Conservation (phyloP, 2,888 invertebrate genomes). For the Orchesella flavescens region DNA sequence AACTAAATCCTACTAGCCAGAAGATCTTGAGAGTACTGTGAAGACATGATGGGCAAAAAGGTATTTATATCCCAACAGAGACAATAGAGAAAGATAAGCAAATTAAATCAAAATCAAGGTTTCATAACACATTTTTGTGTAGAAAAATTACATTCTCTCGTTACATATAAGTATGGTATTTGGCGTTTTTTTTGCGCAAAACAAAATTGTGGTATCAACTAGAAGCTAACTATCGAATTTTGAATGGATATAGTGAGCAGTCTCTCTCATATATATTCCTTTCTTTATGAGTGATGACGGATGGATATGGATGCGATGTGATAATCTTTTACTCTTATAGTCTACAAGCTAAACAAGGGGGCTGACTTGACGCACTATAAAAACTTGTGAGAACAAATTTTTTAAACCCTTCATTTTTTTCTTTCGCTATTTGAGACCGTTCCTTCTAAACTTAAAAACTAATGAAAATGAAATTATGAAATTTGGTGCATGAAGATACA, state of each 20-base stretch:
- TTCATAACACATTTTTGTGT: conserved; percentile 34
- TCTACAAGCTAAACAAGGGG: background rate
- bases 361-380: background rate
- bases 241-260: background rate
- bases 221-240: background rate
- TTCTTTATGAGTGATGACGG: conserved; percentile 1
- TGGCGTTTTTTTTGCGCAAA: background rate
- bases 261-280: background rate
- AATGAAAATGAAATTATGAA: conserved; percentile 28
- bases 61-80: conserved; percentile 16
- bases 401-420: conserved; percentile 30
- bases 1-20: background rate
- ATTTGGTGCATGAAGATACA: conserved; percentile 41
- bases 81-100: conserved; percentile 15
- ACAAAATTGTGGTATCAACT: background rate
- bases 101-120: conserved; percentile 56
- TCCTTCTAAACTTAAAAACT: background rate
- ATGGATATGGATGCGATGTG: background rate
- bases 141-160: conserved; percentile 17
- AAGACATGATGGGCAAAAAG: background rate
- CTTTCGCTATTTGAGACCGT: background rate
- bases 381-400: conserved; percentile 18
- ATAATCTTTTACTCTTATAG: background rate
- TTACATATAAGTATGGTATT: background rate
- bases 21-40: background rate